These are phyloP conservation scores for Coleophora deauratella DNA, from an alignment of 2,888 invertebrate species.

Conservation along the genomic window DNA sequence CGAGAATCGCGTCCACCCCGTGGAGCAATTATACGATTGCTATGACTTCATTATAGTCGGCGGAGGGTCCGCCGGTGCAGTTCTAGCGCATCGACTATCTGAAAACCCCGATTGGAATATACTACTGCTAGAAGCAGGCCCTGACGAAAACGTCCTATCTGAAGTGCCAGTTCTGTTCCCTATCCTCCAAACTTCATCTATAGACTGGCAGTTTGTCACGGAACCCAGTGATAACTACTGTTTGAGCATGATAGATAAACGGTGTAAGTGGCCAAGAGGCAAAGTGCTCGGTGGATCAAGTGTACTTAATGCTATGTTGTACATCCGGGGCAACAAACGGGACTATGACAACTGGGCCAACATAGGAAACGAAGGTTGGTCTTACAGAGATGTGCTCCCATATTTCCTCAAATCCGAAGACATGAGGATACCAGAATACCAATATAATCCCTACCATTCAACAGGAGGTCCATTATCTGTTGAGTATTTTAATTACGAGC, in stretches of 20 bases:
- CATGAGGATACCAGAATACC: conserved; percentile 77
- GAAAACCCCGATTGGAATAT: conserved; percentile 83
- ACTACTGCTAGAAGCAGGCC: conserved; percentile 86
- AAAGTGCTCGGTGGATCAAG: conserved; percentile 88
- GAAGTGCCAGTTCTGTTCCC: conserved; percentile 84
- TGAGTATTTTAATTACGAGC: conserved; percentile 80
- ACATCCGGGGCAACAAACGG: conserved; percentile 85
- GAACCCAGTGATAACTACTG: conserved; percentile 82
- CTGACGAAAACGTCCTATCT: conserved; percentile 80
- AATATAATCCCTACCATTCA: conserved; percentile 77
- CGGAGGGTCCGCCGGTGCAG: conserved; percentile 87
- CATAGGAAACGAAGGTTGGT: conserved; percentile 86
- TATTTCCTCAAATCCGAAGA: conserved; percentile 89
- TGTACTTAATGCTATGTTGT: conserved; percentile 92
- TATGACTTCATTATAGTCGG: conserved; percentile 89
- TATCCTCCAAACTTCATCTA: conserved; percentile 78
- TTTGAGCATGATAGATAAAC: conserved; percentile 76
- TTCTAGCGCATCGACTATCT: conserved; percentile 83
- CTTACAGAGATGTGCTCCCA: conserved; percentile 80
- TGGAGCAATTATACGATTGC: conserved; percentile 68
- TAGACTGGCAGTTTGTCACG: conserved; percentile 89
- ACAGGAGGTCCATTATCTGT: conserved; percentile 82
- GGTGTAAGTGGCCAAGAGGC: conserved; percentile 85
- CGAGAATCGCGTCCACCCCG: conserved; percentile 71
- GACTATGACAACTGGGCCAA: conserved; percentile 92